Percentiles rank a stretch among this genome's conserved stretches.
These are phyloP conservation scores for Drosophila kepulauana DNA, from an alignment of 1,140 invertebrate species.

Conservation along the genomic window DNA sequence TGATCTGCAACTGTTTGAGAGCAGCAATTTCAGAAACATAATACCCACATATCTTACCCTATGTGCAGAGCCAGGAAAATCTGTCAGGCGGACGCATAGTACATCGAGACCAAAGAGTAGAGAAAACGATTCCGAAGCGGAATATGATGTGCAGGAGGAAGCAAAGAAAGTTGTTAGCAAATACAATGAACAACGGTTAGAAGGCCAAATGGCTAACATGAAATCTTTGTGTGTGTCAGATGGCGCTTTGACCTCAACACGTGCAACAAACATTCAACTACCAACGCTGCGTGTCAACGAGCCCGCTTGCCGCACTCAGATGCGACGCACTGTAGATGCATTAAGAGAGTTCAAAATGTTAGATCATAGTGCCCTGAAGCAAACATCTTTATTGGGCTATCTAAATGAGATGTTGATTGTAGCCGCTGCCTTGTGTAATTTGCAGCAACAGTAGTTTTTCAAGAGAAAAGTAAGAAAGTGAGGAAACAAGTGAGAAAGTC, in stretches of 20 bases:
- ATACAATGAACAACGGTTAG: slow-evolving; percentile 59
- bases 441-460: slow-evolving; percentile 69
- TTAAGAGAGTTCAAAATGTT: slow-evolving; percentile 73
- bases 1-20: slow-evolving; percentile 76
- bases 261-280: slow-evolving; percentile 61
- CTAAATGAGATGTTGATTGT: slow-evolving; percentile 78
- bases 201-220: slow-evolving; percentile 65
- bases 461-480: not conserved
- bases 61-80: slow-evolving; percentile 76
- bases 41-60: slow-evolving; percentile 78
- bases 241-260: slow-evolving; percentile 65
- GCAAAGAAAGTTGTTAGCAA: slow-evolving; percentile 48
- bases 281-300: slow-evolving; percentile 72
- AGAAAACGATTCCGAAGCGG: slow-evolving; percentile 44
- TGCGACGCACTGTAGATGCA: slow-evolving; percentile 60
- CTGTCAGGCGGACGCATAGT: slow-evolving; percentile 35
- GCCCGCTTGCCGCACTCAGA: slow-evolving; percentile 69
- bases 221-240: slow-evolving; percentile 65
- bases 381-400: slow-evolving; percentile 68
- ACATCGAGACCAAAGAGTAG: slow-evolving; percentile 15
- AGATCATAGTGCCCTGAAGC: slow-evolving; percentile 65
- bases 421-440: slow-evolving; percentile 69
- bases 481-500: too few relatives aligned
- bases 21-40: slow-evolving; percentile 63
- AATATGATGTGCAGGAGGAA: slow-evolving; percentile 5